Evolutionary conservation across 1,140 invertebrate species (phyloP), one percentile per base, ranked within the genome.

Genomic region (Pemphigus obesinymphae): DNA sequence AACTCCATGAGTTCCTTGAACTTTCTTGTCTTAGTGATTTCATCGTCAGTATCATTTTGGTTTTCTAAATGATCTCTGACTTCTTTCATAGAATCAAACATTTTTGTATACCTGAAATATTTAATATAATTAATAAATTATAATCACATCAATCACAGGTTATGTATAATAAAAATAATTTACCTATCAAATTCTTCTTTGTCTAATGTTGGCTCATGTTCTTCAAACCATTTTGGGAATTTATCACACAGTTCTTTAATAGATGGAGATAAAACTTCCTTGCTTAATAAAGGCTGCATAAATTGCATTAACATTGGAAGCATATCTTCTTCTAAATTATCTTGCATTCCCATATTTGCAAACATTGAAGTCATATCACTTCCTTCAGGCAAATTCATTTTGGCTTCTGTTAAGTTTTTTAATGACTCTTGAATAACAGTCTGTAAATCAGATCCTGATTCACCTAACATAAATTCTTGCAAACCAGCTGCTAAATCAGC

Each of bases 201-300:
- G 23, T 26, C 15, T 3, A 4, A 43, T 43, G 37, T 63, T 61
- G 26, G 7, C 43, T 80, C n/a, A 45, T 80, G n/a, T 7, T 80
- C 76, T 29, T 80, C 76, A 10, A 63, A 37, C 76, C 76, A 80
- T 43, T 80, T 55, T 17, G 76, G 76, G 45, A 26, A 80, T 45
- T 80, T 80, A 31, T 80, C 76, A 45, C 76, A 63, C 26, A 80
- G 29, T 45, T 80, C 76, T 45, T 80, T 80, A 43, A 80, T 80
- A 10, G 76, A 80, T 61, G 76, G 76, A 63, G 45, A 80, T n/a
- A 80, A 61, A 5, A 61, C 55, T 5, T 80, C 55, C 17, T 80
- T 80, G 23, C 55, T 63, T 8, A 80, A 29, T 31, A 80, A 45
- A 43, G 76, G 55, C 37, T 80, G 55, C 23, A 80, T 43, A 80